Evolutionary conservation across 2,113 vertebrate genomes (phyloP).

Genomic region (Ceyx melanurus): DNA sequence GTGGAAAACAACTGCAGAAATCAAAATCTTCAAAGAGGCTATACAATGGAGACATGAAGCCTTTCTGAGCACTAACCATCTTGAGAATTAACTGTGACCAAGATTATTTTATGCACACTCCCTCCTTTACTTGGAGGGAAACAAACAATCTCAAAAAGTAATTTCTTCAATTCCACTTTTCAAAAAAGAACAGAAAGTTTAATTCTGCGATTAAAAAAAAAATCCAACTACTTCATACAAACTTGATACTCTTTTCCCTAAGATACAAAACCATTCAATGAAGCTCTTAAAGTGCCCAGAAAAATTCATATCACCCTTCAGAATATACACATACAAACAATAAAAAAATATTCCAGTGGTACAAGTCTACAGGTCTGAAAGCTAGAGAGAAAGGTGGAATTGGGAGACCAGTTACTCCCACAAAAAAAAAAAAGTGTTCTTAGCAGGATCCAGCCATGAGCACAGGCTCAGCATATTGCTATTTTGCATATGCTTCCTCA

Average conservation of each 20-base stretch:
- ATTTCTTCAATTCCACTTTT: neutral
- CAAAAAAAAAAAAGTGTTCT: constrained; percentile 43
- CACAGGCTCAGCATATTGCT: neutral
- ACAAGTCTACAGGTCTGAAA: constrained; percentile 15
- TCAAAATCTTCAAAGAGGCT: constrained; percentile 44
- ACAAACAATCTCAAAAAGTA: neutral
- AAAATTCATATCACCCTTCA: constrained; percentile 45
- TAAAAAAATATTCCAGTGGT: constrained; percentile 26
- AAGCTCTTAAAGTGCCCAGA: constrained; percentile 50
- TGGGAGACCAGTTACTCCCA: neutral
- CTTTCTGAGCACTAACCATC: constrained; percentile 47
- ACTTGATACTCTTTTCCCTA: constrained; percentile 2
- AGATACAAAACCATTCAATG: neutral
- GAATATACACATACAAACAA: constrained; percentile 45
- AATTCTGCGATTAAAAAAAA: neutral
- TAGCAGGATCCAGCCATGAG: neutral
- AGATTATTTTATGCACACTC: neutral
- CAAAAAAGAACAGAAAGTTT: neutral
- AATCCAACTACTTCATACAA: neutral
- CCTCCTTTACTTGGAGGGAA: constrained; percentile 30
- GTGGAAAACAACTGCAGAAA: constrained; percentile 63
- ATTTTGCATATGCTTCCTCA: neutral
- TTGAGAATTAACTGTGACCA: neutral
- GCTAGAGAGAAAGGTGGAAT: neutral
- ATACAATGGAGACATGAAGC: constrained; percentile 33